Base-by-base conservation (phyloP, 2,113 vertebrate species). In the Hypomesus transpacificus region DNA sequence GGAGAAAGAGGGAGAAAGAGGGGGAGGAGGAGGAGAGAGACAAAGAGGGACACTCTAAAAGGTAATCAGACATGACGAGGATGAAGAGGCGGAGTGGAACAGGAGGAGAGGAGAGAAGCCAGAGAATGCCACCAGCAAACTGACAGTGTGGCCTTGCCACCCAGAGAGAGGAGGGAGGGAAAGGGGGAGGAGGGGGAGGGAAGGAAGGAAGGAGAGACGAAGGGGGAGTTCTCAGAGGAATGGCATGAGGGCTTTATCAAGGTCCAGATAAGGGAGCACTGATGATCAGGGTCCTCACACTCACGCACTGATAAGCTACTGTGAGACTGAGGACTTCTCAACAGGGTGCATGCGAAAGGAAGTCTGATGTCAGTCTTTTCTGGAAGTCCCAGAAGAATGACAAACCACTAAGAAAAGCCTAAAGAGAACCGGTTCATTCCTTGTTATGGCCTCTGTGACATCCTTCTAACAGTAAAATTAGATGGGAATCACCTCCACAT, bases 1-100 rank as follows among this genome's bases (percentile, higher is more conserved):
- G 31, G 5, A 26, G 11, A n/a, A 22, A 31, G 57, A 51, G 60
- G 50, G 14, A 63, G 58, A 14, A 4, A 4, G 31, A 11, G n/a
- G 11, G 26, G 3, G 26, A 7, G 4, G 20, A 52, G 18, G 18
- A 14, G 11, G 26, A 71, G 46, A 9, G 13, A 26, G 60, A 3
- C 20, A n/a, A 51, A 70, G 68, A 26, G 17, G 26, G 53, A 1
- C 68, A 59, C 20, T 18, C 66, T 21, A 22, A 66, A 26, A 70
- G 21, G 71, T 69, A 56, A 31, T 56, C 20, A 69, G 75, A 76
- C 61, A 66, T 58, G 75, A 80, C 9, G 69, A 65, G 22, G 4
- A 61, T 50, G 51, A 71, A 66, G 26, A 60, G 51, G 20, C 18
- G 56, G 13, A 60, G n/a, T 28, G 28, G 62, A 20, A 56, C 8